phyloP scores from a whole-genome alignment of 2,113 vertebrate genomes.

The Haemorhous mexicanus region DNA sequence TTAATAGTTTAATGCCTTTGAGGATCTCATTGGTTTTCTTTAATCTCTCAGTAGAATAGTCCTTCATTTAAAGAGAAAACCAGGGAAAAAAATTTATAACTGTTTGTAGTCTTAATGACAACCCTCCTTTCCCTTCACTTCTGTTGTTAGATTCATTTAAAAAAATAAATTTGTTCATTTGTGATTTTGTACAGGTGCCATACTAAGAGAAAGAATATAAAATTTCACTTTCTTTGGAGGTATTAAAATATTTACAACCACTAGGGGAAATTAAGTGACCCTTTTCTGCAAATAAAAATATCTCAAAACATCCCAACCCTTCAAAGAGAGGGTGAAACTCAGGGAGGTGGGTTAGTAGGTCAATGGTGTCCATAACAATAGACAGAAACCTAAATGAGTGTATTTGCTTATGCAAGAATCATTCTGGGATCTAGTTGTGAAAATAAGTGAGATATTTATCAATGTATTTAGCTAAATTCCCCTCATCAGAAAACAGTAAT shows the following conservation, averaged over 20 bases:
- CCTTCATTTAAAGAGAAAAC: conserved; percentile 71
- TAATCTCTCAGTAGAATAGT: conserved; percentile 95
- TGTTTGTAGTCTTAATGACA: not conserved
- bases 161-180: not conserved
- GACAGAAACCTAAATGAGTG: not conserved
- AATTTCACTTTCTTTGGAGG: not conserved
- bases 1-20: conserved; percentile 95
- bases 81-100: not conserved
- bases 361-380: not conserved
- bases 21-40: conserved; percentile 97
- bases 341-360: not conserved
- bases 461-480: not conserved
- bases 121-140: not conserved
- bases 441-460: not conserved
- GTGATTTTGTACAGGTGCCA: not conserved
- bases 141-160: not conserved
- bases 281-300: not conserved
- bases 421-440: not conserved
- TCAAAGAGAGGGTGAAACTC: not conserved
- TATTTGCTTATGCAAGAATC: not conserved
- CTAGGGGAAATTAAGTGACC: not conserved
- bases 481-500: not conserved
- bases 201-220: not conserved
- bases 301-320: not conserved
- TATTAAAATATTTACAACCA: not conserved